A percentile compares a stretch with the other conserved stretches of the same genome.
phyloP scores from a whole-genome alignment of 1,140 invertebrate genomes.

The Oedothorax gibbosus region DNA sequence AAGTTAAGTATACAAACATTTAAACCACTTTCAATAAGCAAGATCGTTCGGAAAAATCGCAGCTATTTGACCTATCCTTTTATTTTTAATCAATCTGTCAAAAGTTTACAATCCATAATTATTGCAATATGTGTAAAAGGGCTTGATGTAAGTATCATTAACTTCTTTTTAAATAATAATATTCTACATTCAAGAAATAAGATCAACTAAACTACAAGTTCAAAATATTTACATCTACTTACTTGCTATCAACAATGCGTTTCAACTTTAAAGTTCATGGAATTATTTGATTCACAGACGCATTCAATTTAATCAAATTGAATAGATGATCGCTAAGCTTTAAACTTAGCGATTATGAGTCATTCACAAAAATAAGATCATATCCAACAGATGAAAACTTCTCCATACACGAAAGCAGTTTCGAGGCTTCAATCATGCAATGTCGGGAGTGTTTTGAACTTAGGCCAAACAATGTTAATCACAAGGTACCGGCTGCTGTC shows the following conservation, averaged over 20 bases:
- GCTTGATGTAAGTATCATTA: no score
- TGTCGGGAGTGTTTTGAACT: conserved; percentile 48
- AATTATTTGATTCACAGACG: background rate
- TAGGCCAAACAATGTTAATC: conserved; percentile 44
- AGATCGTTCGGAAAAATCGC: no score
- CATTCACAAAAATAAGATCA: conserved; percentile 33
- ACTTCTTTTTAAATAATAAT: no score
- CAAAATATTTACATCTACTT: background rate
- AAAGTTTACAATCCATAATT: no score
- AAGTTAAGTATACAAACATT: no score
- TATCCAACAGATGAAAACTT: conserved; percentile 27
- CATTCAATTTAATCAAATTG: background rate
- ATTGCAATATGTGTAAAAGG: no score
- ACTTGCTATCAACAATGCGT: conserved; percentile 13
- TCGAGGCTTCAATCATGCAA: conserved; percentile 39
- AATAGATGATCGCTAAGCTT: conserved; percentile 37
- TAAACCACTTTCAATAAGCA: no score
- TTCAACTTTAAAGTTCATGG: conserved; percentile 13
- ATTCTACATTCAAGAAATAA: no score
- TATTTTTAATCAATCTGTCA: no score
- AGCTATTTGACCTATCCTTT: no score
- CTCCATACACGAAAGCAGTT: conserved; percentile 58
- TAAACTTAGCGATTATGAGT: conserved; percentile 46
- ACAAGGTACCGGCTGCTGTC: conserved; percentile 40
- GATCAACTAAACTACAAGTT: no score